phyloP scores from a whole-genome alignment of 2,113 vertebrate species.

The Eira barbara region DNA sequence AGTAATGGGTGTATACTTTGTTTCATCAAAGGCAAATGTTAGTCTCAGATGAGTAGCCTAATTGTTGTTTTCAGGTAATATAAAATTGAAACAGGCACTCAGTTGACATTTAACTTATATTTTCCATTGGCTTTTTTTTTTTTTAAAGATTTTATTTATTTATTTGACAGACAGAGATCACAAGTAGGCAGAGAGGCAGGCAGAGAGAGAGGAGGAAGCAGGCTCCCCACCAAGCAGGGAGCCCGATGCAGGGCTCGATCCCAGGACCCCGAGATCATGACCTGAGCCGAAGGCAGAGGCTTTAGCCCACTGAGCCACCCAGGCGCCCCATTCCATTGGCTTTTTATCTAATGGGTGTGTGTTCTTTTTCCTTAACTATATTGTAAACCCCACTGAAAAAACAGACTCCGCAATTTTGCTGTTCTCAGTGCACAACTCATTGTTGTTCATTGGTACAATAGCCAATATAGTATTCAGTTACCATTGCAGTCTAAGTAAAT shows the following conservation, averaged over 20 bases:
- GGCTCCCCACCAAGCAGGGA: too few species aligned
- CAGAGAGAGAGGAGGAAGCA: too few species aligned
- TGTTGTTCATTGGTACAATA: neutral
- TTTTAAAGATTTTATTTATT: too few species aligned
- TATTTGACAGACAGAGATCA: too few species aligned
- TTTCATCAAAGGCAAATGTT: neutral
- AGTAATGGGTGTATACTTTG: neutral
- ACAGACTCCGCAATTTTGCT: neutral
- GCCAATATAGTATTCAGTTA: neutral
- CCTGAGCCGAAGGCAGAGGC: too few species aligned
- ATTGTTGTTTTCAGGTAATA: neutral
- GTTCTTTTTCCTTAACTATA: neutral
- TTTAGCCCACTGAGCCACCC: too few species aligned
- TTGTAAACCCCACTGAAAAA: neutral
- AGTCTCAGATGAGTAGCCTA: neutral
- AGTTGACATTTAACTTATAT: neutral
- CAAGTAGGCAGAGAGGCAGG: too few species aligned
- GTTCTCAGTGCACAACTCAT: neutral
- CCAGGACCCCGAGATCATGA: too few species aligned
- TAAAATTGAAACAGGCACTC: neutral
- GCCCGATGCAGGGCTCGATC: too few species aligned
- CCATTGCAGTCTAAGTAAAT: neutral
- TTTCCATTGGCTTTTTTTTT: neutral
- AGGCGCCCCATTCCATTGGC: too few species aligned
- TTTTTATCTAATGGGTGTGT: neutral